Evolutionary conservation across 2,888 invertebrate species (phyloP).

Genomic region (Ischnura elegans): DNA sequence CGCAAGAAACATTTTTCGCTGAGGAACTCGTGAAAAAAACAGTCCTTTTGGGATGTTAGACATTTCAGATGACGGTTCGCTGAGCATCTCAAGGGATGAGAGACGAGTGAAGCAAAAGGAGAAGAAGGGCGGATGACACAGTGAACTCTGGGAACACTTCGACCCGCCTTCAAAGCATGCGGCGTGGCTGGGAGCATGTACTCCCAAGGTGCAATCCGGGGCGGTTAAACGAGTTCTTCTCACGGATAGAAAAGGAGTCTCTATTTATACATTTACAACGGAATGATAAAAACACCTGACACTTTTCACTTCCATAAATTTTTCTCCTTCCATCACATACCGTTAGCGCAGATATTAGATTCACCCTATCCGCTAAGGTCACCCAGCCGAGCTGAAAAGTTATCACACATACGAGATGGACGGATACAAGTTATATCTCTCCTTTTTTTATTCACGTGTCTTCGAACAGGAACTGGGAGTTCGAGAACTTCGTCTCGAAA

Average conservation of each 20-base stretch:
- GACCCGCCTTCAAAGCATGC: background rate
- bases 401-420: background rate
- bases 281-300: background rate
- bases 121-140: background rate
- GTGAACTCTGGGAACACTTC: background rate
- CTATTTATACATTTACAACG: conserved; percentile 22
- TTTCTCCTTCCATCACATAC: background rate
- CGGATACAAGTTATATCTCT: background rate
- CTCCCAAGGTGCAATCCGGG: background rate
- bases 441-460: background rate
- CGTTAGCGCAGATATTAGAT: background rate
- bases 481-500: background rate
- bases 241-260: background rate
- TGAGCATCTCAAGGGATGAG: background rate
- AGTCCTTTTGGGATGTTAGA: background rate
- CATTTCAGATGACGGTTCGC: background rate
- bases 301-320: conserved; percentile 9
- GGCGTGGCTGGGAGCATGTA: background rate
- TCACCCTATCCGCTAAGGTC: background rate
- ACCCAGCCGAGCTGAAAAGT: background rate
- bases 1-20: background rate
- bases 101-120: background rate
- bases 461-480: background rate
- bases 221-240: background rate
- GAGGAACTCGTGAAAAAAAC: background rate